These are phyloP conservation scores for Mizuhopecten yessoensis DNA, from an alignment of 1,140 invertebrate species.

Conservation along the genomic window DNA sequence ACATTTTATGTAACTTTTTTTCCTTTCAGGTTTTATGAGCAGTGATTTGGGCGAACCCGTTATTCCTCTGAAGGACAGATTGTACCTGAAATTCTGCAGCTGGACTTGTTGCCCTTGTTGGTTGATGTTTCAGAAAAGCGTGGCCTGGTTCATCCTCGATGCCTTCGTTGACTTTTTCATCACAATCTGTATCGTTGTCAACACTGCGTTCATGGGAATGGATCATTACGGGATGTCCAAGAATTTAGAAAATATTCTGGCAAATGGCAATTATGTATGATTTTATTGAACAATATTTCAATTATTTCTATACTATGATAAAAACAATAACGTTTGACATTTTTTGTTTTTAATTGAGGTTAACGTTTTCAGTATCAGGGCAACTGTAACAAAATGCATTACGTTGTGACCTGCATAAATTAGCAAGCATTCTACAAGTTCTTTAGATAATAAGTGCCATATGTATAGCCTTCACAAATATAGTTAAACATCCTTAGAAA, in stretches of 20 bases:
- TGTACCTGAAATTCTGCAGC: conserved; percentile 96
- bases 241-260: conserved; percentile 88
- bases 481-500: too few relatives aligned
- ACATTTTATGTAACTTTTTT: too few relatives aligned
- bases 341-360: too few relatives aligned
- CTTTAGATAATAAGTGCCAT: too few relatives aligned
- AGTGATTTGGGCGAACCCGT: conserved; percentile 66
- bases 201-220: conserved; percentile 98
- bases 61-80: conserved; percentile 75
- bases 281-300: conserved; percentile 46
- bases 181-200: conserved; percentile 98
- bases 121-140: conserved; percentile 93
- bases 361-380: too few relatives aligned
- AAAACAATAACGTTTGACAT: too few relatives aligned
- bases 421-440: too few relatives aligned
- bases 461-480: too few relatives aligned
- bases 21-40: conserved; percentile 70
- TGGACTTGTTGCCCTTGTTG: conserved; percentile 98
- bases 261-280: conserved; percentile 97
- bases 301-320: too few relatives aligned
- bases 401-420: too few relatives aligned
- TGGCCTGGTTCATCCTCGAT: conserved; percentile 97
- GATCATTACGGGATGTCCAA: conserved; percentile 95
- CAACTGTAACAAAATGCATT: too few relatives aligned
- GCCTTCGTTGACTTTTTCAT: conserved; percentile 99